Evolutionary conservation across 2,888 invertebrate genomes (phyloP), one percentile per base, ranked within the genome.

Genomic region (Lycaena phlaeas): DNA sequence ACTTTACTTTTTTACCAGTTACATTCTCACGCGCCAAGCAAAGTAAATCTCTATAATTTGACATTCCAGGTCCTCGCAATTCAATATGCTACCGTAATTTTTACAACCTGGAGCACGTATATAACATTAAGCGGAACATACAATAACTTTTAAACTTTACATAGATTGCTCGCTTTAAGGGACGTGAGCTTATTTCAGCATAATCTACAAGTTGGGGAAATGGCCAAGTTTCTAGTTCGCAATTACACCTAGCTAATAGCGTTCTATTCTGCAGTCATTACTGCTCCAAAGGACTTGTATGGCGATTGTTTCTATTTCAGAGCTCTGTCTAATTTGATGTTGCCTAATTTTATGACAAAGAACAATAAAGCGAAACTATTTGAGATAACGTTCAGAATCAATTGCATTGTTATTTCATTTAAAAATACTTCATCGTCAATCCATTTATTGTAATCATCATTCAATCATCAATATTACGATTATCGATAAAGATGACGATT

Each of bases 221-320:
- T 48, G 48, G 42, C 48, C 43, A 48, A 49, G 48, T 49, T 40
- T 49, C 45, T 36, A 49, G 49, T 43, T 45, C 42, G 48, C 44
- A 49, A 49, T 49, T 49, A 49, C 49, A 48, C 28, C 45, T 29
- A 36, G 42, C 49, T 49, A 49, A 49, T 49, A 43, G 49, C 45
- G 43, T 49, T 48, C 44, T 45, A 48, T 49, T 48, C 49, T 41
- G 9, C 39, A 45, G 48, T 49, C 45, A 48, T 48, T 49, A 49
- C 45, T 44, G 45, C 45, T 45, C 42, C 37, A 49, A 45, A 49
- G 49, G 48, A 49, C 49, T 45, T 48, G 44, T 45, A 41, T 45
- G 44, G 44, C 41, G 42, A 48, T 45, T 50, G 48, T 50, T 50
- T 48, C 45, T 45, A 43, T 43, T 42, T 36, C 36, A 41, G 26